Evolutionary conservation across 2,797 vertebrate genomes (phyloP), one percentile per base, ranked within the genome.

Genomic region (Masticophis lateralis): DNA sequence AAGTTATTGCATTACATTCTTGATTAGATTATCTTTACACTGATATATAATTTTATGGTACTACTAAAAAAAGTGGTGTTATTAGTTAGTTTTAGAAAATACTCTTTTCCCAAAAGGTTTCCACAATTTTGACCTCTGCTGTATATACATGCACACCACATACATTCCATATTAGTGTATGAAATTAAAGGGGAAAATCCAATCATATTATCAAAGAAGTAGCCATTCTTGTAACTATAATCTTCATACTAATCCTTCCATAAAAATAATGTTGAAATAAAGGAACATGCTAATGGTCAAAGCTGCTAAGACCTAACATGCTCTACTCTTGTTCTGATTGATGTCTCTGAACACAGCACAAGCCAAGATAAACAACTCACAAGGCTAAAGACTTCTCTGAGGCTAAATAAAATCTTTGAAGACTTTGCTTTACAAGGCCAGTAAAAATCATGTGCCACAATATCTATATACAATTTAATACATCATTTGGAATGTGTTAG

Each of bases 301-400:
- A 93, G 86, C 57, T 37, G 89, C 60, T 86, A 93, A 93, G 89
- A 91, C 61, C 86, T 74, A 93, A 93, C 89, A 91, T 60, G 60
- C 28, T 91, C 90, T 60, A 59, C 86, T 79, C 89, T 43, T 16
- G n/a, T 56, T 60, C 89, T 88, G 83, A 91, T 66, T 88, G 60
- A 91, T 69, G 53, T 91, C 89, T 74, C 86, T 90, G 55, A 93
- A 88, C 20, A 74, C 37, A 91, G 63, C 37, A 91, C 37, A 87
- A 66, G 89, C 89, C 83, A 93, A 93, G 87, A 28, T 69, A 93
- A 93, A 91, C 89, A 93, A 83, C 13, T 89, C 43, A 88, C 55
- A 91, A 93, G 89, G 57, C 12, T 61, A 57, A 56, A 74, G 61
- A 69, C 53, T 88, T 91, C 89, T 91, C 74, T 60, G 86, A 91